Conservation (phyloP, 2,797 vertebrate species). For the Pagetopsis macropterus region DNA sequence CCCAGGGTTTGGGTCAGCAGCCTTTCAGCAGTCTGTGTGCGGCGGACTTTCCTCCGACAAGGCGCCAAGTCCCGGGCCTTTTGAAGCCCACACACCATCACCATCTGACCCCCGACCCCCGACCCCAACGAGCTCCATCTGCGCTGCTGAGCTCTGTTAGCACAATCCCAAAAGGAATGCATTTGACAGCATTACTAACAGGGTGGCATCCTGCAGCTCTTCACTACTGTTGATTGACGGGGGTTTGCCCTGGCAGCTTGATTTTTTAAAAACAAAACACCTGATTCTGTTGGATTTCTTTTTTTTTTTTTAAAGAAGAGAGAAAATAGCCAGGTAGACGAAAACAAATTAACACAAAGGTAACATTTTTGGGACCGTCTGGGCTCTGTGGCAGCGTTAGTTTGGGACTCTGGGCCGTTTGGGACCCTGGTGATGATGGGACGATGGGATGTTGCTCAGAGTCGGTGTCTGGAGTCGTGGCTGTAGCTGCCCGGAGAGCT, state of each 20-base stretch:
- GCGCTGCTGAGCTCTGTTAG: slow-evolving; percentile 49
- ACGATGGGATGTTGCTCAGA: slow-evolving; percentile 84
- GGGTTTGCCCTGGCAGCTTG: slow-evolving; percentile 41
- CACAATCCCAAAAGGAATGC: slow-evolving; percentile 54
- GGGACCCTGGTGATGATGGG: slow-evolving; percentile 62
- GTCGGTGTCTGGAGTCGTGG: slow-evolving; percentile 96
- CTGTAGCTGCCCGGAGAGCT: slow-evolving; percentile 96
- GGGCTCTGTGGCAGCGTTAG: slow-evolving; percentile 78
- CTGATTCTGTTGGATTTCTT: slow-evolving; percentile 44
- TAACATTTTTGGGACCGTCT: slow-evolving; percentile 90
- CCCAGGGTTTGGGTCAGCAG: slow-evolving; percentile 51
- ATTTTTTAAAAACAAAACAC: slow-evolving; percentile 43
- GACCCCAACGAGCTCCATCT: slow-evolving; percentile 29
- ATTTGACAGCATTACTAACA: slow-evolving; percentile 37
- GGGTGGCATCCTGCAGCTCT: slow-evolving; percentile 45
- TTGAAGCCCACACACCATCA: slow-evolving; percentile 29
- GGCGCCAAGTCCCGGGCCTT: slow-evolving; percentile 45
- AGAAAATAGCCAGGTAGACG: slow-evolving; percentile 40
- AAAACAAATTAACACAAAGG: slow-evolving; percentile 55
- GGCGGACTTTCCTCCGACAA: slow-evolving; percentile 35
- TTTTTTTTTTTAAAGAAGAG: slow-evolving; percentile 32
- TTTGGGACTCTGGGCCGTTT: slow-evolving; percentile 58
- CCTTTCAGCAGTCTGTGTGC: slow-evolving; percentile 62
- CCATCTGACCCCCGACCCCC: slow-evolving; percentile 13
- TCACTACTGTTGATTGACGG: slow-evolving; percentile 41